Base-by-base conservation (phyloP, 1,140 invertebrate species). In the Calosoma granatense region DNA sequence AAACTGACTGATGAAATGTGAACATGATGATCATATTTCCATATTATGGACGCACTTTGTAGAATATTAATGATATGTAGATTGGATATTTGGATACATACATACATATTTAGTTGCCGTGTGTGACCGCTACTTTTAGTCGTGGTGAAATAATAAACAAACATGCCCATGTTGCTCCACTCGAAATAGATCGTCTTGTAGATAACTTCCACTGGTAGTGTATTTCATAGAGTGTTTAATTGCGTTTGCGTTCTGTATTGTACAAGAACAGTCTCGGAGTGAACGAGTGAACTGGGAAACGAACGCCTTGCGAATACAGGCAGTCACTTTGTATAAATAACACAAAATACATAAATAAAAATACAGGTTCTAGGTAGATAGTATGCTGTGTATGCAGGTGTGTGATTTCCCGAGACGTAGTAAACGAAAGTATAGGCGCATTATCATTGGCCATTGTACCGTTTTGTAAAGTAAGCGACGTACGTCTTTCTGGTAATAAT, bases 381-480 rank as follows among this genome's bases (percentile, higher is more conserved):
- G 17, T 12, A 17, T 9, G 17, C 3, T 47, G 41, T 17, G 9
- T 12, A 9, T 9, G 9, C 41, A 4, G 15, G 41, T 47, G 17
- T 47, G 41, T 47, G 41, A 17, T 11, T 47, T 47, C 41, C n/a
- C 41, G 6, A 47, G 15, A 11, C 17, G 17, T 47, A 47, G 41
- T 17, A 47, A n/a, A n/a, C n/a, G n/a, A 47, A 47, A 36, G 26
- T 47, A 17, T 47, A 47, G 41, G 17, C 17, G 41, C 17, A 47
- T 17, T 17, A 17, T 47, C 41, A 47, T n/a, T 36, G 6, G n/a
- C 66, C 66, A 65, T 67, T 68, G 70, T 71, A 71, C 70, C 70
- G 70, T 71, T 71, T 71, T 71, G 70, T 71, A 71, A 70, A 71
- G 64, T 71, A 71, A 71, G 67, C 63, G 65, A 69, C 63, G 65